These are phyloP conservation scores for Eurystomus gularis DNA, from an alignment of 2,113 vertebrate species.

Conservation along the genomic window DNA sequence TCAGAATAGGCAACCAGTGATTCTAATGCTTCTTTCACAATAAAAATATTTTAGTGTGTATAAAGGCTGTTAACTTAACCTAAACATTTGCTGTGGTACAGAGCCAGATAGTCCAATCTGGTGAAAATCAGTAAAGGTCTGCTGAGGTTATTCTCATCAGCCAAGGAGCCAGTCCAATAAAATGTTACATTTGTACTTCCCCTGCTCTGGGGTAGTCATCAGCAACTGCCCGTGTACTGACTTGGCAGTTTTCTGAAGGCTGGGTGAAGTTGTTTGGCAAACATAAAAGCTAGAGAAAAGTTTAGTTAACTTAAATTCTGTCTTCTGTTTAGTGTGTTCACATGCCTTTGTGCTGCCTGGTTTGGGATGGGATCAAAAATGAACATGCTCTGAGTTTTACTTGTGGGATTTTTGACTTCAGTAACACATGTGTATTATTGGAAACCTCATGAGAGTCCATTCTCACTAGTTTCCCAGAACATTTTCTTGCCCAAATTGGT, in stretches of 20 bases:
- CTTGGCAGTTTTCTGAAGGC: neutral
- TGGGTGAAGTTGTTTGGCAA: neutral
- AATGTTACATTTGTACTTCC: neutral
- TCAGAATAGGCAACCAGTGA: neutral
- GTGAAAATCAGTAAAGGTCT: conserved; percentile 27
- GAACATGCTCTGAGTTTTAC: conserved; percentile 1
- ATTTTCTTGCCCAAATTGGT: conserved; percentile 47
- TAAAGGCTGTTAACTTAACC: conserved; percentile 15
- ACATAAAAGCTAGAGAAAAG: conserved; percentile 10
- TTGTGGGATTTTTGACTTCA: conserved; percentile 61
- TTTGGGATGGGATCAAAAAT: conserved; percentile 60
- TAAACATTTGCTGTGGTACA: conserved; percentile 35
- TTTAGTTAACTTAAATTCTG: conserved; percentile 2
- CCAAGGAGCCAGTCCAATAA: neutral
- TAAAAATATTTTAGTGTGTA: neutral
- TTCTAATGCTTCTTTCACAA: neutral
- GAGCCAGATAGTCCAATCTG: conserved; percentile 28
- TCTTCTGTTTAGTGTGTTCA: neutral
- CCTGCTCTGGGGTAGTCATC: neutral
- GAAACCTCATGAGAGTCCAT: conserved; percentile 59
- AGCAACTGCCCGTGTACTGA: neutral
- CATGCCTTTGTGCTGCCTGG: conserved; percentile 48
- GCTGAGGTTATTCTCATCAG: conserved; percentile 25
- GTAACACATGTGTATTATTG: conserved; percentile 53
- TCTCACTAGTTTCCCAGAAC: conserved; percentile 50